phyloP scores from a whole-genome alignment of 1,140 invertebrate species.

The Drosophila sturtevanti region DNA sequence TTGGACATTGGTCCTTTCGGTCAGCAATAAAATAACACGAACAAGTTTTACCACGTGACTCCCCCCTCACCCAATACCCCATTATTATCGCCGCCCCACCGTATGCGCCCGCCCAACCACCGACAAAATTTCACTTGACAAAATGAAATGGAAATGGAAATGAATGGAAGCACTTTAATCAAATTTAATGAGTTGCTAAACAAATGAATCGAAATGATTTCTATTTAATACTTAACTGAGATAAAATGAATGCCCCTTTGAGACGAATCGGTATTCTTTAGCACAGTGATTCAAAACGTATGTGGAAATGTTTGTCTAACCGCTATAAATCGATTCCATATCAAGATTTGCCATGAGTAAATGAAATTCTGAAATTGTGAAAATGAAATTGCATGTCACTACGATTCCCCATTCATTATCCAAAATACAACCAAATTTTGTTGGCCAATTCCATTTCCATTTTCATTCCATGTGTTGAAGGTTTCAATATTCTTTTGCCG shows the following conservation, averaged over 20 bases:
- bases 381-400: too few species aligned
- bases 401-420: too few species aligned
- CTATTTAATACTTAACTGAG: neutral
- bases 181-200: neutral
- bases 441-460: too few species aligned
- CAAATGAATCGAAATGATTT: constrained; percentile 2
- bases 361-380: too few species aligned
- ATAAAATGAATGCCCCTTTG: neutral
- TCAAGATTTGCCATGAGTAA: too few species aligned
- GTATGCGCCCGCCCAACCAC: constrained; percentile 15
- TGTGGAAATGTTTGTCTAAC: too few species aligned
- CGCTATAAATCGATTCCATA: too few species aligned
- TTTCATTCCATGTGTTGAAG: too few species aligned
- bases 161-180: constrained; percentile 2
- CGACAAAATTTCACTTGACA: constrained; percentile 51
- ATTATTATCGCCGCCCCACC: neutral
- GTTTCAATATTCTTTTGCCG: neutral
- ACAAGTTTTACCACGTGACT: constrained; percentile 2
- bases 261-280: too few species aligned
- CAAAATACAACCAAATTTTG: too few species aligned
- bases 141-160: constrained; percentile 1
- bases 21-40: constrained; percentile 43
- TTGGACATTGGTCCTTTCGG: constrained; percentile 32
- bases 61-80: neutral
- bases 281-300: too few species aligned